Evolutionary conservation across 2,888 invertebrate genomes (phyloP).

Genomic region (Amiota mariae): DNA sequence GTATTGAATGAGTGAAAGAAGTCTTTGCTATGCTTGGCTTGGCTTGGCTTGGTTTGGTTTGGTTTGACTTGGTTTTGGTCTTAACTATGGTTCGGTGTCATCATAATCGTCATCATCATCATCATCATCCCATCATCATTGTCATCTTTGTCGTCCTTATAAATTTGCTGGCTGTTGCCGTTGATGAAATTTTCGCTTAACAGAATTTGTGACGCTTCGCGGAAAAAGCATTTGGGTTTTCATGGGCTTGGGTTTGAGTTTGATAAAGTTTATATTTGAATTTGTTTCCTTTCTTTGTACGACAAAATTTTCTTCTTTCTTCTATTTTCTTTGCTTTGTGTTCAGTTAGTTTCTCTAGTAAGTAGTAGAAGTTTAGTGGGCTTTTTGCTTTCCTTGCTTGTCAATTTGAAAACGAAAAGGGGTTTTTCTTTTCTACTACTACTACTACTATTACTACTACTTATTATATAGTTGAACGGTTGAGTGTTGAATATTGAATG

Average conservation of each 20-base stretch:
- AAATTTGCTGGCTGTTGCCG: slow-evolving; percentile 42
- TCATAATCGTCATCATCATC: slow-evolving; percentile 42
- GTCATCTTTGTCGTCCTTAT: neutral
- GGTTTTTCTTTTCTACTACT: neutral
- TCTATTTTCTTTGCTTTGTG: slow-evolving; percentile 17
- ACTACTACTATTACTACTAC: neutral
- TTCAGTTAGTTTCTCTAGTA: slow-evolving; percentile 27
- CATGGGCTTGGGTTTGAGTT: slow-evolving; percentile 37
- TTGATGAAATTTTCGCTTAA: slow-evolving; percentile 69
- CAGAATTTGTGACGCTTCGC: slow-evolving; percentile 65
- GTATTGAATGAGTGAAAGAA: no score
- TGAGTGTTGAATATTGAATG: slow-evolving; percentile 67
- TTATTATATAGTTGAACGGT: slow-evolving; percentile 42
- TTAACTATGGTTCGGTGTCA: slow-evolving; percentile 47
- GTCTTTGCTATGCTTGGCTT: slow-evolving; percentile 1
- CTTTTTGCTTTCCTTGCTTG: neutral
- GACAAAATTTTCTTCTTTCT: neutral
- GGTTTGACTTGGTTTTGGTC: neutral
- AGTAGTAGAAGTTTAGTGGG: neutral
- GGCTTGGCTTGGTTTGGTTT: neutral
- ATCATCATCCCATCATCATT: no score
- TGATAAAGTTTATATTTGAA: slow-evolving; percentile 46
- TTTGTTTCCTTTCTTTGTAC: slow-evolving; percentile 21
- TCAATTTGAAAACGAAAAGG: no score
- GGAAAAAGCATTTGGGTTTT: slow-evolving; percentile 13